phyloP scores from a whole-genome alignment of 2,113 vertebrate genomes.

The Seriola rivoliana region DNA sequence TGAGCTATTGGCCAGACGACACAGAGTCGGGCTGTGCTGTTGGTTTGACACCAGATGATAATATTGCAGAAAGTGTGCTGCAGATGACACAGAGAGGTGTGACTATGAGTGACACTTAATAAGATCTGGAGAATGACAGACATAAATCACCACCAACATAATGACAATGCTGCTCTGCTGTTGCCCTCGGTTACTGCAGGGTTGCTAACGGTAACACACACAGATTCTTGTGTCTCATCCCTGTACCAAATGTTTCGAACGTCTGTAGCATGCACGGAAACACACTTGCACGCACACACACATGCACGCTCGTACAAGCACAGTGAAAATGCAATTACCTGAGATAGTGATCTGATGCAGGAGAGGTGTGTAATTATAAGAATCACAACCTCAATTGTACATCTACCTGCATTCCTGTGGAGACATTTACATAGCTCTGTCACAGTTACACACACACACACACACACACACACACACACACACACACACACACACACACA shows the following conservation, averaged over 20 bases:
- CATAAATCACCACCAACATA: slow-evolving; percentile 63
- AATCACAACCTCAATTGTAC: slow-evolving; percentile 10
- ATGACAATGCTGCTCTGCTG: slow-evolving; percentile 43
- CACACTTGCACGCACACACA: slow-evolving; percentile 12
- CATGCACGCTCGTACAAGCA: not conserved
- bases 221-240: slow-evolving; percentile 21
- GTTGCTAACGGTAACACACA: slow-evolving; percentile 53
- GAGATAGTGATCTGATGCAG: slow-evolving; percentile 57
- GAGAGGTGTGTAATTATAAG: slow-evolving; percentile 55
- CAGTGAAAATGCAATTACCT: slow-evolving; percentile 42
- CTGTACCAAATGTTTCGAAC: slow-evolving; percentile 37
- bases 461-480: no score
- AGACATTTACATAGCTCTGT: no score
- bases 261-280: not conserved
- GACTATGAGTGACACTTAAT: slow-evolving; percentile 71
- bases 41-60: slow-evolving; percentile 54
- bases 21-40: slow-evolving; percentile 20
- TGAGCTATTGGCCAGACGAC: slow-evolving; percentile 36
- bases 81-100: slow-evolving; percentile 41
- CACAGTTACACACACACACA: no score
- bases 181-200: slow-evolving; percentile 57
- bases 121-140: slow-evolving; percentile 59
- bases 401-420: no score
- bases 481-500: no score
- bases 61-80: slow-evolving; percentile 28